Evolutionary conservation across 2,113 vertebrate genomes (phyloP).

Genomic region (Macquaria australasica): DNA sequence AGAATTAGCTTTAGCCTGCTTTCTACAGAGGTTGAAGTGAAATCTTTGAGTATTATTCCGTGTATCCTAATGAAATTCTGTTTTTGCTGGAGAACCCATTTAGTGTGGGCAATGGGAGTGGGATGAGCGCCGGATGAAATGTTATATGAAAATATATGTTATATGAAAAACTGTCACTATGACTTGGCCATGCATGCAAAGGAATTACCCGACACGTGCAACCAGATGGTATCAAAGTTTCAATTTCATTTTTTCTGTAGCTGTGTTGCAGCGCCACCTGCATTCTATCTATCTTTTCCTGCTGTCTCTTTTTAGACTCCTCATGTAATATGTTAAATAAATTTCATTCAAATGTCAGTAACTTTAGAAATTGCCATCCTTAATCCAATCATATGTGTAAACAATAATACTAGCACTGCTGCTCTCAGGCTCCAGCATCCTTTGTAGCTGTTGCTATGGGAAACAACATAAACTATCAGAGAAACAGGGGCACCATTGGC

Average conservation of each 20-base stretch:
- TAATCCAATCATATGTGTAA: conserved; percentile 36
- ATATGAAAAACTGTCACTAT: not conserved
- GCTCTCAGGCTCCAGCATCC: conserved; percentile 5
- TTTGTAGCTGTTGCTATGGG: conserved; percentile 29
- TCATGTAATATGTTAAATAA: not conserved
- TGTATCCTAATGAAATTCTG: too few relatives aligned
- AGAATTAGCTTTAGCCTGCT: too few relatives aligned
- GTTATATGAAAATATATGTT: not conserved
- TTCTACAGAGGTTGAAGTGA: too few relatives aligned
- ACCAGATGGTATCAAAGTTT: not conserved
- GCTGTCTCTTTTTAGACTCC: not conserved
- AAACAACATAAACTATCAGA: conserved; percentile 35
- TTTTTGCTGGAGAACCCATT: not conserved
- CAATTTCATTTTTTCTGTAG: not conserved
- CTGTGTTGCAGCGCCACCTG: not conserved
- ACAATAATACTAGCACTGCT: conserved; percentile 10
- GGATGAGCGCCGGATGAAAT: not conserved
- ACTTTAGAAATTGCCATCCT: not conserved
- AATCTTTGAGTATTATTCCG: too few relatives aligned
- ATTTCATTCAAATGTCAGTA: conserved; percentile 27
- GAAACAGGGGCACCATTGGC: conserved; percentile 3
- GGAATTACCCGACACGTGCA: not conserved
- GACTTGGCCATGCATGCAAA: conserved; percentile 5
- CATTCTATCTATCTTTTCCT: not conserved
- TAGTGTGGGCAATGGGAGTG: too few relatives aligned